Evolutionary conservation across 2,888 invertebrate species (phyloP).

Genomic region (Schizotus pectinicornis): DNA sequence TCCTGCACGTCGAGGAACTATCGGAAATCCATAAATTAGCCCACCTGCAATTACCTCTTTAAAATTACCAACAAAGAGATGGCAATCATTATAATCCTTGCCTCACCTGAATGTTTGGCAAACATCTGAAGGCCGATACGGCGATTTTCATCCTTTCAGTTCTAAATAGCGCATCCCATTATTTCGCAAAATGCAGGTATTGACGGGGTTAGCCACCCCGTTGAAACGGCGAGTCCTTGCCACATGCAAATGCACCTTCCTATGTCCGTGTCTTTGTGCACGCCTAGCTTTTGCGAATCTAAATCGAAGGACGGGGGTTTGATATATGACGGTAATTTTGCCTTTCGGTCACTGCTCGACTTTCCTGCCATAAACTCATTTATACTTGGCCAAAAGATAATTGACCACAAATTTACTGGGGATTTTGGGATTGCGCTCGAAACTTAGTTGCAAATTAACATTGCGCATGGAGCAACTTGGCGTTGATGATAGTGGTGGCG

Average conservation of each 20-base stretch:
- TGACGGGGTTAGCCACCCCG: no score
- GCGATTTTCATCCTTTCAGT: no score
- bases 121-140: no score
- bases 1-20: background rate
- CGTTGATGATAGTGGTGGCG: no score
- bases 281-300: slow-evolving; percentile 41
- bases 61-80: slow-evolving; percentile 3
- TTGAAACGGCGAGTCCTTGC: slow-evolving; percentile 2
- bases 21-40: slow-evolving; percentile 15
- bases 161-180: no score
- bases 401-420: slow-evolving; percentile 58
- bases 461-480: slow-evolving; percentile 27
- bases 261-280: slow-evolving; percentile 23
- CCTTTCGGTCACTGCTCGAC: slow-evolving; percentile 54
- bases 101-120: no score
- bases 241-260: slow-evolving; percentile 31
- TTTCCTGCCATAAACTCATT: slow-evolving; percentile 58
- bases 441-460: slow-evolving; percentile 51
- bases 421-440: slow-evolving; percentile 54
- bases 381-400: slow-evolving; percentile 58
- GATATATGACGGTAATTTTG: slow-evolving; percentile 56
- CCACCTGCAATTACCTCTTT: slow-evolving; percentile 15
- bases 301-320: slow-evolving; percentile 46
- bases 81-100: background rate
- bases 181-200: no score